phyloP scores from a whole-genome alignment of 2,888 invertebrate genomes.

The Choristoneura rosaceana region DNA sequence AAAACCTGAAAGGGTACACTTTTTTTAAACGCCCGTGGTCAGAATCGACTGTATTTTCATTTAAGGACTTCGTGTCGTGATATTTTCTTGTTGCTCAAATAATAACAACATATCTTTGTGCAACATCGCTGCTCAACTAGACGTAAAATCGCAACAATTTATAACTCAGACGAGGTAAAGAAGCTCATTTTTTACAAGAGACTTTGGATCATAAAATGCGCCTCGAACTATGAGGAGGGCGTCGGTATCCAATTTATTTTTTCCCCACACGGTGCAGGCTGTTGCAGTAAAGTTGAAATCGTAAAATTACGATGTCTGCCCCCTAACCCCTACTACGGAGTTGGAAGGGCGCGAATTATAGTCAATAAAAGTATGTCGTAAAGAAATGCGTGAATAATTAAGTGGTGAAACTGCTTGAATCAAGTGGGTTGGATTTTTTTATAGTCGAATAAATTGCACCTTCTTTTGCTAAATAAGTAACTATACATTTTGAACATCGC shows the following conservation, averaged over 20 bases:
- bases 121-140: background rate
- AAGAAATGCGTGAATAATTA: slow-evolving; percentile 2
- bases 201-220: slow-evolving; percentile 64
- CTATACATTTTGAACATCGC: no score
- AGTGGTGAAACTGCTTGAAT: background rate
- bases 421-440: background rate
- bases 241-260: slow-evolving; percentile 83
- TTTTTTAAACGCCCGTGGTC: no score
- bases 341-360: slow-evolving; percentile 44
- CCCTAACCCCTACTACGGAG: slow-evolving; percentile 66
- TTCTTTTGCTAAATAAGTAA: no score
- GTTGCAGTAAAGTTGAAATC: slow-evolving; percentile 78
- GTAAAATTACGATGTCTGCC: slow-evolving; percentile 81
- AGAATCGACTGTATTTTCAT: no score
- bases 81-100: background rate
- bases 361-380: slow-evolving; percentile 33
- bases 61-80: background rate
- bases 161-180: slow-evolving; percentile 2
- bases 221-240: slow-evolving; percentile 67
- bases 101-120: background rate
- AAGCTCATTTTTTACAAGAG: slow-evolving; percentile 37
- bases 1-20: no score
- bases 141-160: slow-evolving; percentile 14
- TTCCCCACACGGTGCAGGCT: slow-evolving; percentile 77
- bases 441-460: background rate